These are phyloP conservation scores for Sinotaia quadrata DNA, from an alignment of 2,888 invertebrate species.

Conservation along the genomic window DNA sequence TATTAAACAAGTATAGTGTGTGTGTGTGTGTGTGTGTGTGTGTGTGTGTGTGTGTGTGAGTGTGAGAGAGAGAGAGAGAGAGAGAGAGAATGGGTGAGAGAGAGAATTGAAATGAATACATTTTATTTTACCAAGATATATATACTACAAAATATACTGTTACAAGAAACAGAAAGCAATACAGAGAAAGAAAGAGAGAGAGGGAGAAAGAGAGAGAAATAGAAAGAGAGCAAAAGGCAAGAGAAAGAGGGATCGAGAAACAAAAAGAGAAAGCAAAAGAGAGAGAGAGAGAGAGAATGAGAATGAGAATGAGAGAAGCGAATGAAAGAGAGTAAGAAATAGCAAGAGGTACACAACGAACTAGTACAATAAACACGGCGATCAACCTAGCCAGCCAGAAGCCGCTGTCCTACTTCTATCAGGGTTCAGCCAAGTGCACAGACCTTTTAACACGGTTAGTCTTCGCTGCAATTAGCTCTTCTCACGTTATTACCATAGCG, in stretches of 20 bases:
- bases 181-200: background rate
- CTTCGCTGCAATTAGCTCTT: no score
- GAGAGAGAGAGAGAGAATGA: background rate
- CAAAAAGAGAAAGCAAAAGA: background rate
- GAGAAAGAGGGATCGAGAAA: background rate
- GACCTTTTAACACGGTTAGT: no score
- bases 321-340: background rate
- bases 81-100: background rate
- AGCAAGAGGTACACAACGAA: background rate
- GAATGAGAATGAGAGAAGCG: no score
- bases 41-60: background rate
- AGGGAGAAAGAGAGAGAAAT: background rate
- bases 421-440: no score
- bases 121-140: no score
- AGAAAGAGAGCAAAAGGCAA: background rate
- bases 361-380: background rate
- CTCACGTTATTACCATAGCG: no score
- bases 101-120: background rate
- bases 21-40: background rate
- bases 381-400: no score
- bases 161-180: background rate
- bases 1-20: no score
- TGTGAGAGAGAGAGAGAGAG: conserved; percentile 11
- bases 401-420: no score
- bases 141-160: background rate